phyloP scores from a whole-genome alignment of 1,140 invertebrate genomes.

The Brachystomella parvula region DNA sequence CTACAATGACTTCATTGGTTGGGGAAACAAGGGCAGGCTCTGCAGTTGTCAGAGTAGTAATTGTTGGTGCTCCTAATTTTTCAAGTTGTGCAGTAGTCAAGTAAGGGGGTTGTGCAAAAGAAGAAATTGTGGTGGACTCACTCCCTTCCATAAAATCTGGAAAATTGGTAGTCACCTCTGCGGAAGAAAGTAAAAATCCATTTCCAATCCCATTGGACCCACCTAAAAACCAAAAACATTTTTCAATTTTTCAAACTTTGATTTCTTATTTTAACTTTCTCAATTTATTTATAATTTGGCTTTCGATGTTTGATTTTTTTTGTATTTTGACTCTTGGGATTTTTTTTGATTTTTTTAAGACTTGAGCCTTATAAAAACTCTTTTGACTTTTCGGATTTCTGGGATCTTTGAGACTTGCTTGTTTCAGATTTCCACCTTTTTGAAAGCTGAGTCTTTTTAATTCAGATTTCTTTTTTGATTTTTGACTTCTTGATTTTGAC shows the following conservation, averaged over 20 bases:
- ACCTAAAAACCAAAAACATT: too few species aligned
- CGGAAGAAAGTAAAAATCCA: constrained; percentile 26
- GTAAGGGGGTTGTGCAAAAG: constrained; percentile 11
- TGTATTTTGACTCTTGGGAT: too few species aligned
- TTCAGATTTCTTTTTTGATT: too few species aligned
- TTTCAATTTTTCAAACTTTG: too few species aligned
- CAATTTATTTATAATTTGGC: too few species aligned
- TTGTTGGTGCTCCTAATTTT: not conserved
- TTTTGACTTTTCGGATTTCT: not conserved
- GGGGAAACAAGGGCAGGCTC: not conserved
- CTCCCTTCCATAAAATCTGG: constrained; percentile 7
- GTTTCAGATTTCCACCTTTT: too few species aligned
- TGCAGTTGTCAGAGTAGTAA: not conserved
- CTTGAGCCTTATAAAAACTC: not conserved
- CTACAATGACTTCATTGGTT: not conserved
- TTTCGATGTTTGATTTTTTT: too few species aligned
- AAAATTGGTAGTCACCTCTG: constrained; percentile 24
- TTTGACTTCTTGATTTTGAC: too few species aligned
- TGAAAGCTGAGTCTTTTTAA: too few species aligned
- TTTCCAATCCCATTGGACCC: too few species aligned
- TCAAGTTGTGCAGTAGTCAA: constrained; percentile 12
- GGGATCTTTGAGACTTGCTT: not conserved
- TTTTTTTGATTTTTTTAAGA: not conserved
- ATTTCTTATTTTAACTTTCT: too few species aligned
- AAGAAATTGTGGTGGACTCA: constrained; percentile 31